These are phyloP conservation scores for Pseudococcus longispinus DNA, from an alignment of 2,888 invertebrate species.

Conservation along the genomic window DNA sequence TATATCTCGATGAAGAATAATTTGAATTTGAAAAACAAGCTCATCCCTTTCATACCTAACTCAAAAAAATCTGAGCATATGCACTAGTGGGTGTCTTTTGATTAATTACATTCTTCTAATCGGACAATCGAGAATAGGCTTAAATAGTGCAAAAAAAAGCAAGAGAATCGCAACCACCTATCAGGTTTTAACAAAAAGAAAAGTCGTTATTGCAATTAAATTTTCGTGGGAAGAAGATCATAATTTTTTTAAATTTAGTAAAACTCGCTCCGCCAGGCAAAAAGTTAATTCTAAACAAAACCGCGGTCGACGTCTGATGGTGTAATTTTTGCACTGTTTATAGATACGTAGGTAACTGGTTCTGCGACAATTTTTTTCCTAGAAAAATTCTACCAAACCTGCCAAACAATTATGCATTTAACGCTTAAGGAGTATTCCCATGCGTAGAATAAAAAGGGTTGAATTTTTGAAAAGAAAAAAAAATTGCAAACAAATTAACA, in stretches of 20 bases:
- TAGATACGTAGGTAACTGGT: neutral
- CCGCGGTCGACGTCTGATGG: neutral
- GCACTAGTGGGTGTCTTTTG: neutral
- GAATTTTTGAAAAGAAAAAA: constrained; percentile 14
- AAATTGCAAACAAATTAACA: neutral
- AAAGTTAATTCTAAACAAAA: constrained; percentile 9
- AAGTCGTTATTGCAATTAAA: neutral
- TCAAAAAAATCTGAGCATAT: neutral
- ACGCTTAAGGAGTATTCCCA: neutral
- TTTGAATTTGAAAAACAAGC: neutral
- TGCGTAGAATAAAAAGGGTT: neutral
- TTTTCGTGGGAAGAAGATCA: neutral
- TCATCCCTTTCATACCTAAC: neutral
- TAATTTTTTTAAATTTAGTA: neutral
- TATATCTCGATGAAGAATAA: neutral
- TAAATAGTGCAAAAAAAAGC: neutral
- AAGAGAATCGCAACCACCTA: neutral
- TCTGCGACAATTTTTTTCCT: neutral
- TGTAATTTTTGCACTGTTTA: neutral
- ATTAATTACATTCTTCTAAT: neutral
- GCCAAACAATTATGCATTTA: neutral
- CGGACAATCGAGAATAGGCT: neutral
- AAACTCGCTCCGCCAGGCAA: neutral
- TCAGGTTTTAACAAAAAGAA: constrained; percentile 1
- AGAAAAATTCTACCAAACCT: neutral